Percentiles rank a stretch among this genome's conserved stretches.
Evolutionary conservation across 1,140 invertebrate genomes (phyloP).

Genomic region (Vanessa atalanta): DNA sequence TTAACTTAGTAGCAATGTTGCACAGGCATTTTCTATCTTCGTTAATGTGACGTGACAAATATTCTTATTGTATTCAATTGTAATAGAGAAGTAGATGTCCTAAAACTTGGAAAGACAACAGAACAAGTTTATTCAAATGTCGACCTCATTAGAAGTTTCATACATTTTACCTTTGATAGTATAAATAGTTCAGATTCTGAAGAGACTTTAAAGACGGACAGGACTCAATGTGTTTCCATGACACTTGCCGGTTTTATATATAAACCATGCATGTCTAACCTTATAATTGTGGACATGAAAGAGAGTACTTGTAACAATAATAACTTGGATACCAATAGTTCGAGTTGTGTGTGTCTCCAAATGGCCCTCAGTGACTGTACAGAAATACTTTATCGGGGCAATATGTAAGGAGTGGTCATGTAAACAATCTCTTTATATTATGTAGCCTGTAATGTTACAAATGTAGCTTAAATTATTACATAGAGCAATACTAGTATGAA

Average conservation of each 20-base stretch:
- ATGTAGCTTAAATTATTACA: background rate
- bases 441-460: background rate
- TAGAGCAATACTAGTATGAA: too few species aligned
- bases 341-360: constrained; percentile 8
- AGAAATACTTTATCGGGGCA: background rate
- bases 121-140: too few species aligned
- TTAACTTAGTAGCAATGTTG: too few species aligned
- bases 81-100: too few species aligned
- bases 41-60: too few species aligned
- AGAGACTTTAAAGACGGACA: background rate
- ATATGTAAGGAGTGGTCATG: constrained; percentile 14
- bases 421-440: background rate
- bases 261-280: constrained; percentile 25
- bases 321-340: background rate
- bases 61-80: too few species aligned
- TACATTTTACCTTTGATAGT: background rate
- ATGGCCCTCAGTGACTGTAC: background rate
- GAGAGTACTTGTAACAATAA: constrained; percentile 4
- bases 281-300: constrained; percentile 3
- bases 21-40: too few species aligned
- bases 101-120: too few species aligned
- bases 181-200: constrained; percentile 3
- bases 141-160: too few species aligned
- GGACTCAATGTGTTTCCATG: constrained; percentile 7
- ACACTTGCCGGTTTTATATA: constrained; percentile 31